Percentiles rank a stretch among this genome's conserved stretches.
These are phyloP conservation scores for Corydoras maculifer DNA, from an alignment of 2,113 vertebrate species.

Conservation along the genomic window DNA sequence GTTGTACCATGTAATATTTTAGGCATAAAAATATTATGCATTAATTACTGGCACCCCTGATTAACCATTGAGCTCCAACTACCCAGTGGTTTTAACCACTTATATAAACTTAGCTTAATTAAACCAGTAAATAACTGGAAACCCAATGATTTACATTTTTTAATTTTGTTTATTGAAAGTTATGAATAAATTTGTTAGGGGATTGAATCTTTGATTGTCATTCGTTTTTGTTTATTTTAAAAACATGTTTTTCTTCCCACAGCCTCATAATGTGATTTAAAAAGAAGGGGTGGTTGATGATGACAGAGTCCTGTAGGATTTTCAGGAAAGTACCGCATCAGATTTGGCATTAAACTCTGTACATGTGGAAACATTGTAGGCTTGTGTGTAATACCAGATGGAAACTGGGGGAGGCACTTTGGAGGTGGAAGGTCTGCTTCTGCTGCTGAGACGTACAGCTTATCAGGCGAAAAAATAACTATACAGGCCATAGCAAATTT, in stretches of 20 bases:
- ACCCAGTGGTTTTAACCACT: no score
- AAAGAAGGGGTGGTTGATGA: background rate
- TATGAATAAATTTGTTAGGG: no score
- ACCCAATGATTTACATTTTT: no score
- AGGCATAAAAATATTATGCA: no score
- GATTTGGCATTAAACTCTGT: background rate
- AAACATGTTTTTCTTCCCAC: background rate
- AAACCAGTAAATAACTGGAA: no score
- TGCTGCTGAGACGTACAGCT: background rate
- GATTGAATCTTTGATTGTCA: no score
- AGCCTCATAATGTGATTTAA: background rate
- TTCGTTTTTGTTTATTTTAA: background rate
- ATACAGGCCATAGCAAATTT: no score
- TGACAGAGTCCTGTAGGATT: background rate
- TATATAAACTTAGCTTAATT: no score
- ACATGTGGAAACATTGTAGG: background rate
- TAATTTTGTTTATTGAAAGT: no score
- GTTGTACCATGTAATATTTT: no score
- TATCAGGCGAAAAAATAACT: background rate
- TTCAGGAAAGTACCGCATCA: background rate
- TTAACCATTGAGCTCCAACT: no score
- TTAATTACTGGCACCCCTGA: no score
- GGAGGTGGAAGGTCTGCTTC: conserved; percentile 9
- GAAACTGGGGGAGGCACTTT: conserved; percentile 20
- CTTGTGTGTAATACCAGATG: conserved; percentile 3